These are phyloP conservation scores for Podilymbus podiceps DNA, from an alignment of 2,113 vertebrate genomes.

Conservation along the genomic window DNA sequence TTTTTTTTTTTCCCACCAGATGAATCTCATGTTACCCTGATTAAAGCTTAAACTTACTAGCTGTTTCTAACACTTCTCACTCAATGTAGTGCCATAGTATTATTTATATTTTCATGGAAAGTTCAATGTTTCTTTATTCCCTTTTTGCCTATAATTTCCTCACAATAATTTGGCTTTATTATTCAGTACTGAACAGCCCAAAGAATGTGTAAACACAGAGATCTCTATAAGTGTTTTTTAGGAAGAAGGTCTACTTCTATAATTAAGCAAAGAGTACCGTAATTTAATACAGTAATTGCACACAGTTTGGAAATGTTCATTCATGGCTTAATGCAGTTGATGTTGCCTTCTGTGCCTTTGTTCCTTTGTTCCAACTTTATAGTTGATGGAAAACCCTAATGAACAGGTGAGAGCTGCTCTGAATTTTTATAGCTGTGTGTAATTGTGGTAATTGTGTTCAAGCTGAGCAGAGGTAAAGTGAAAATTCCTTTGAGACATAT, in stretches of 20 bases:
- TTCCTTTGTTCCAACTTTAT: neutral
- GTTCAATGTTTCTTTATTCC: neutral
- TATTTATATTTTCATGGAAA: neutral
- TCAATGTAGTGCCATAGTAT: neutral
- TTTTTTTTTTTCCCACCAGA: neutral
- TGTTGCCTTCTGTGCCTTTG: neutral
- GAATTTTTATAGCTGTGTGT: neutral
- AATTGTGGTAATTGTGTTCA: conserved; percentile 38
- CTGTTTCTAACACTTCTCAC: neutral
- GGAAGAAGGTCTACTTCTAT: neutral
- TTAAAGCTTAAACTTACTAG: neutral
- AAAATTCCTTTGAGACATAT: conserved; percentile 24
- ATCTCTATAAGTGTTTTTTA: neutral
- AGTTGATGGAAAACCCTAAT: conserved; percentile 24
- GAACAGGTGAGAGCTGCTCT: conserved; percentile 21
- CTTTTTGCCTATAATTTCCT: neutral
- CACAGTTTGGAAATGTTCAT: conserved; percentile 7
- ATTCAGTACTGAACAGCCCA: neutral
- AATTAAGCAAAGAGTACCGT: neutral
- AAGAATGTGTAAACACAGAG: neutral
- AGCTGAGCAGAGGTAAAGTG: conserved; percentile 6
- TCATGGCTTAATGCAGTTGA: neutral
- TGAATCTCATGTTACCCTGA: neutral
- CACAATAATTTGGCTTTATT: neutral
- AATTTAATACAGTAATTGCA: conserved; percentile 24